Base-by-base conservation (phyloP, 2,113 vertebrate genomes). In the Trogon melanurus region DNA sequence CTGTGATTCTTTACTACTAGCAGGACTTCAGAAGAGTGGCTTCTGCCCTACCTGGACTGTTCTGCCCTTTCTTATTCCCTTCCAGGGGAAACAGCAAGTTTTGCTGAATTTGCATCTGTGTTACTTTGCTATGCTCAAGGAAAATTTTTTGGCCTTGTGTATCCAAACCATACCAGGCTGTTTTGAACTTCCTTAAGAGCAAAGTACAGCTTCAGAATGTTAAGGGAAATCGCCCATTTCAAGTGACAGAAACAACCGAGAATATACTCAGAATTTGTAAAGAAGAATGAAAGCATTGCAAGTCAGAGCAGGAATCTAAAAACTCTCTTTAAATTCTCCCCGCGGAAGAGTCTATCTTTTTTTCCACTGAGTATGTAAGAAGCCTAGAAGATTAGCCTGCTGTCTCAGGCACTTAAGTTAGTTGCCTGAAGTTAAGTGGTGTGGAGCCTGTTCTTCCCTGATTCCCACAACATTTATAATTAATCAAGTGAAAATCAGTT, bases 401-500 rank as follows among this genome's bases (percentile, higher is more conserved):
- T 95, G 71, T 93, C 88, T 85, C 54, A 87, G 61, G 22, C 62
- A 92, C 71, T 94, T 88, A 93, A 93, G 88, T 76, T 66, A 66
- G 74, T 80, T 92, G 82, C 85, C 79, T 73, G 41, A 70, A 88
- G 54, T 92, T 95, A 94, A 94, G 75, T 76, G 51, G 19, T 93
- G 64, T 73, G 25, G 82, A 97, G 82, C 30, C 54, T 90, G 41
- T 62, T 92, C 62, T 88, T 83, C 29, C 23, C 74, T 30, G 26
- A 58, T 93, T 93, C 91, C 79, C 75, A 83, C 72, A 90, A 83
- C 71, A 78, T 94, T 69, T 93, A 81, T 95, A 95, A 89, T 78
- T 94, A 93, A 94, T 79, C 71, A 88, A 34, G 76, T 94, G 88
- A 85, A 82, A 95, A 93, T 82, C 51, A 88, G 69, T 93, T 96